Evolutionary conservation across 2,888 invertebrate species (phyloP), one percentile per base, ranked within the genome.

Genomic region (Sphecodes monilicornis): DNA sequence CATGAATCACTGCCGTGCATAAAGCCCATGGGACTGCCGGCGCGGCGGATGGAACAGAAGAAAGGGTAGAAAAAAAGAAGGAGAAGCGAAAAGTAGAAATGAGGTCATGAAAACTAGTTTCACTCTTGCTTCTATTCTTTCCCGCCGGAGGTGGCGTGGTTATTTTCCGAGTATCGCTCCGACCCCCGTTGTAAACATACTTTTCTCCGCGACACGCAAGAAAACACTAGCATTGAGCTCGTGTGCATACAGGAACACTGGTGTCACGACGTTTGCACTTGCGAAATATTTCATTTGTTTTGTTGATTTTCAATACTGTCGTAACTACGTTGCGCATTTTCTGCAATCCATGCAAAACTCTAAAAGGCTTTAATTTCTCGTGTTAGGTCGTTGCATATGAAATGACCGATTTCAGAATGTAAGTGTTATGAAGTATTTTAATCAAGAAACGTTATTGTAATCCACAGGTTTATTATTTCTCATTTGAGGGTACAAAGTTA

Each of bases 1-100:
- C 82, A 72, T 82, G 75, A 82, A 80, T 82, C 82, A 80, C 80
- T 43, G 32, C 50, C 75, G 66, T 70, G 57, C 22, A 72, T 72
- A 72, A 76, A 80, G 75, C 76, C 41, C 43, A 22, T 77, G 66
- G 71, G 13, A 50, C 36, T 36, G 80, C 29, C 41, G 16, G 60
- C 22, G 74, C 46, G 43, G 69, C 73, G 68, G 69, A 50, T 26
- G 41, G 29, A 43, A 57, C 32, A 4, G 32, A 66, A n/a, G 64
- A 54, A 72, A 66, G 43, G 36, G 32, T 64, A 32, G 43, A 77
- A 54, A 75, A 74, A 22, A 6, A 46, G 18, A 29, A 64, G n/a
- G 11, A 71, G n/a, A 69, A 68, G 22, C 69, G 72, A 43, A 36
- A 26, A n/a, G 32, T 1, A 13, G 43, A 69, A 85, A 84, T 18